Conservation (phyloP, 2,888 invertebrate species). For the Idaea dimidiata region DNA sequence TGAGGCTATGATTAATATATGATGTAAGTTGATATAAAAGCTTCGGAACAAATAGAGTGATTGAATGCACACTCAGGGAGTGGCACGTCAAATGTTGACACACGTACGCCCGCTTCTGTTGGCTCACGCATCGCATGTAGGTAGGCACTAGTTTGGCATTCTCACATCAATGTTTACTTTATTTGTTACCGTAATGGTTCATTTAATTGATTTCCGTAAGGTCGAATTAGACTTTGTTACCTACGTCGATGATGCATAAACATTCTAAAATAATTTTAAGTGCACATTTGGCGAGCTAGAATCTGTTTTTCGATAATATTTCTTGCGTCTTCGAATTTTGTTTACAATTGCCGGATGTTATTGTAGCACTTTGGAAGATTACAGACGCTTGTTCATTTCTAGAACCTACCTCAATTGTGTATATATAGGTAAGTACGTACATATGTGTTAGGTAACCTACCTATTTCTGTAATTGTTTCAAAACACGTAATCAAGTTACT, state of each 20-base stretch:
- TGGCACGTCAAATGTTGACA: slow-evolving; percentile 62
- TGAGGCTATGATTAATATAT: background rate
- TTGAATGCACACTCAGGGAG: slow-evolving; percentile 56
- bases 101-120: slow-evolving; percentile 41
- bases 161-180: slow-evolving; percentile 57
- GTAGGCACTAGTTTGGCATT: slow-evolving; percentile 37
- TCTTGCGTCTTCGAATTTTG: background rate
- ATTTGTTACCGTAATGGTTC: slow-evolving; percentile 69
- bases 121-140: slow-evolving; percentile 26
- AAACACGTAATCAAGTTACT: slow-evolving; percentile 56
- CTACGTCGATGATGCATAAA: slow-evolving; percentile 10
- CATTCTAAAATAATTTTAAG: slow-evolving; percentile 2
- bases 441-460: background rate
- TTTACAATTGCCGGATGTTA: background rate
- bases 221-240: slow-evolving; percentile 43
- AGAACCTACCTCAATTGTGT: background rate
- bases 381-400: background rate
- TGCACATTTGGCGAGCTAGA: background rate
- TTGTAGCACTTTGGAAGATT: slow-evolving; percentile 11
- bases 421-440: background rate
- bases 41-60: slow-evolving; percentile 46
- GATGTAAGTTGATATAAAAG: slow-evolving; percentile 1
- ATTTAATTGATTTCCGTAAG: slow-evolving; percentile 61
- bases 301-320: background rate
- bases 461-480: slow-evolving; percentile 53